Evolutionary conservation across 2,113 vertebrate genomes (phyloP), one percentile per base, ranked within the genome.

Genomic region (Epinephelus fuscoguttatus): DNA sequence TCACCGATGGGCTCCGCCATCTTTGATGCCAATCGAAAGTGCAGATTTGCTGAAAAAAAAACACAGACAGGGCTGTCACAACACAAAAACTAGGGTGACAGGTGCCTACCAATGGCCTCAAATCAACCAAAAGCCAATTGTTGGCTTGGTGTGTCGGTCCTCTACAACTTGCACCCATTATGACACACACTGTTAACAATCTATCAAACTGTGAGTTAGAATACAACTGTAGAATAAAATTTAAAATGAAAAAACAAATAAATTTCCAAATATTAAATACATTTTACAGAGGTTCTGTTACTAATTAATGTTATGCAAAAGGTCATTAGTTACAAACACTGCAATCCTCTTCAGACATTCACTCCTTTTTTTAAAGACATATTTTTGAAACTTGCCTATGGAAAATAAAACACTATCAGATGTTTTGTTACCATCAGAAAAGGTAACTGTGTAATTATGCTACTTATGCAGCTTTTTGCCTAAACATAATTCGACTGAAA

Each of bases 351-450:
- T 33, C n/a, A 83, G 57, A 60, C 13, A 70, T 66, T 11, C 21
- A 55, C 67, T 19, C 9, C 0, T 15, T 59, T 60, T 37, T 49
- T 30, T 63, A 70, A 8, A 83, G 18, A 60, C 33, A 62, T 3
- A 19, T 47, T 53, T 70, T 66, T 68, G 17, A 75, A 64, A 66
- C 49, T 37, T 59, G 40, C 25, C 27, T 59, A 27, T 27, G 8
- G 45, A 5, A 64, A 52, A 74, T 80, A 61, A 80, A 74, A 74
- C 15, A 47, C 25, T 27, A 72, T 47, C 30, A 56, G 23, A 75
- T 73, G 50, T 75, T 81, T 82, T 25, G 27, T 21, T 18, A 60
- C 21, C 40, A 69, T 62, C 21, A 76, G 55, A 61, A 42, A 75
- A 76, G 21, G 21, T 74, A 52, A 67, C 56, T 23, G 18, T 50